Percentiles rank a stretch among this genome's conserved stretches.
phyloP scores from a whole-genome alignment of 2,113 vertebrate species.

The Corythornis cristatus region DNA sequence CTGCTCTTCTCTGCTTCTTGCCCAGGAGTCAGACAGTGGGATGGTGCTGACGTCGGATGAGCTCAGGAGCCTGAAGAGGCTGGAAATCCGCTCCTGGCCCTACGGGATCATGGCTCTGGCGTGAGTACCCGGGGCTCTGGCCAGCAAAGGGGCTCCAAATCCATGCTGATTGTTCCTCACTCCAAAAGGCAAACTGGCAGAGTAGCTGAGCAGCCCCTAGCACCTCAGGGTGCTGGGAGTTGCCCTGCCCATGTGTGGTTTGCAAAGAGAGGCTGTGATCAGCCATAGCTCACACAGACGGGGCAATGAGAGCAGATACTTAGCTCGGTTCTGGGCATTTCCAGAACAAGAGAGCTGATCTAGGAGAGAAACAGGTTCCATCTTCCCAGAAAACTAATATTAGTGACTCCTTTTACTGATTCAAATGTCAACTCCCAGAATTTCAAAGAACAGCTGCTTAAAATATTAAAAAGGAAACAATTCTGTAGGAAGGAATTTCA shows the following conservation, averaged over 20 bases:
- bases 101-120: conserved; percentile 88
- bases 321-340: background rate
- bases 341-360: background rate
- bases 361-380: background rate
- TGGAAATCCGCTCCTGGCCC: conserved; percentile 85
- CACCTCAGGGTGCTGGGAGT: background rate
- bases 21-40: conserved; percentile 88
- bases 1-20: background rate
- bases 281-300: background rate
- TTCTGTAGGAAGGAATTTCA: background rate
- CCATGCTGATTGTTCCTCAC: background rate
- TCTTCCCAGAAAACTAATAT: background rate
- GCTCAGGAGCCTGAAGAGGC: conserved; percentile 82
- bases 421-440: background rate
- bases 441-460: background rate
- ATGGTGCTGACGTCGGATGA: conserved; percentile 87
- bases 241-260: background rate
- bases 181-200: background rate
- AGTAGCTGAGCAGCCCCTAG: background rate
- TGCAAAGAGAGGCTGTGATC: background rate
- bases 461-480: background rate
- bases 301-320: background rate
- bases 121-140: conserved; percentile 75
- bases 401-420: background rate
- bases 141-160: too few species aligned